Evolutionary conservation across 1,140 invertebrate species (phyloP).

Genomic region (Rhagoletis pomonella): DNA sequence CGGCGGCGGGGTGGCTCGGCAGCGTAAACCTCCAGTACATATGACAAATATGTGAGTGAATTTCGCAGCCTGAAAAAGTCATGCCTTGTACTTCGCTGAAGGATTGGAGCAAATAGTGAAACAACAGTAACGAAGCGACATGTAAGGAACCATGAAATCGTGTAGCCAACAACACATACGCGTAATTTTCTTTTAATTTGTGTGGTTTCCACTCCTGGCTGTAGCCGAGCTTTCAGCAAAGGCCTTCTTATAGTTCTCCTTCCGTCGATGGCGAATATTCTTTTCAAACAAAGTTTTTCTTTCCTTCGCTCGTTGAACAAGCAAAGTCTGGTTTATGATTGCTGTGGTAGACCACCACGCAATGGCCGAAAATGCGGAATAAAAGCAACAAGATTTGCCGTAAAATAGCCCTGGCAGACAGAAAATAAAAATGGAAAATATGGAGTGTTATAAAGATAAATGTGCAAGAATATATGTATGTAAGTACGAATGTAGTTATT

Average conservation of each 20-base stretch:
- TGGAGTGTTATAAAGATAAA: too few species aligned
- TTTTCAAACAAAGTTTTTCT: conserved; percentile 27
- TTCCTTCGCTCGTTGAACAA: not conserved
- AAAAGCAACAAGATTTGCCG: not conserved
- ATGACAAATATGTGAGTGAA: too few species aligned
- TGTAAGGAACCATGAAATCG: conserved; percentile 14
- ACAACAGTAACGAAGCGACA: conserved; percentile 7
- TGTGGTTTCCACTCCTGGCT: not conserved
- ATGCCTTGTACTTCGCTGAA: not conserved
- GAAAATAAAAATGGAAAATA: too few species aligned
- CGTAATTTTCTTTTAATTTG: conserved; percentile 35
- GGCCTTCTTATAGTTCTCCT: not conserved
- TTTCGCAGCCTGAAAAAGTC: not conserved
- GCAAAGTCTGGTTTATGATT: conserved; percentile 20
- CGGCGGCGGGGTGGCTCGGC: too few species aligned
- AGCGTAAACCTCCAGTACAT: too few species aligned
- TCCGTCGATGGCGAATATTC: not conserved
- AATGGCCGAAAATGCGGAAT: not conserved
- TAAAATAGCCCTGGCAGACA: too few species aligned
- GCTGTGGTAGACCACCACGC: not conserved
- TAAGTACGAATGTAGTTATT: too few species aligned
- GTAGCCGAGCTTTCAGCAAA: not conserved
- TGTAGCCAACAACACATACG: conserved; percentile 33
- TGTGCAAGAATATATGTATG: too few species aligned
- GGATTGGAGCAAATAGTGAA: conserved; percentile 11